Percentiles rank a stretch among this genome's conserved stretches.
These are phyloP conservation scores for Phlogophora meticulosa DNA, from an alignment of 2,888 invertebrate species.

Conservation along the genomic window DNA sequence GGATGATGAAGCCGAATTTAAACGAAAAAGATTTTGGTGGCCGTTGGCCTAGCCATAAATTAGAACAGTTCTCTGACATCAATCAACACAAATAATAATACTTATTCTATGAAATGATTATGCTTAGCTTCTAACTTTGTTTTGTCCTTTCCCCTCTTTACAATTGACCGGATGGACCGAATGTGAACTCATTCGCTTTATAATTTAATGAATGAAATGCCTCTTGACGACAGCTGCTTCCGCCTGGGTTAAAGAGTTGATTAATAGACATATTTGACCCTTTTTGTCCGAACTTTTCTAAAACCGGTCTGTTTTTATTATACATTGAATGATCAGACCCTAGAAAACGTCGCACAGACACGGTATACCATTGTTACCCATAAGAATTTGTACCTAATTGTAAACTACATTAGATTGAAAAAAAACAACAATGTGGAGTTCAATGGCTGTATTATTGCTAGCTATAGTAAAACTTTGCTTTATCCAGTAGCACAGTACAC, in stretches of 20 bases:
- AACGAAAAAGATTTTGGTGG: background rate
- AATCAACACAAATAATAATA: background rate
- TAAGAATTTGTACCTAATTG: slow-evolving; percentile 10
- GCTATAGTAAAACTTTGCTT: slow-evolving; percentile 4
- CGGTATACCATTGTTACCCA: background rate
- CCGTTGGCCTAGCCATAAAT: background rate
- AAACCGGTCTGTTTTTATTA: slow-evolving; percentile 1
- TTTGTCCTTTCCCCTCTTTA: slow-evolving; percentile 57
- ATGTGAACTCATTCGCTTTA: slow-evolving; percentile 72
- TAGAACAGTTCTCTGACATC: background rate
- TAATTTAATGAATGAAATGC: slow-evolving; percentile 80
- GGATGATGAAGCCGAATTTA: background rate
- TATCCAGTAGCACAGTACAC: slow-evolving; percentile 14
- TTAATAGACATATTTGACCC: slow-evolving; percentile 68
- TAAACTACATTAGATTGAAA: background rate
- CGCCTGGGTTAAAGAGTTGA: slow-evolving; percentile 75
- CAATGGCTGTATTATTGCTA: background rate
- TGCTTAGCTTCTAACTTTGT: slow-evolving; percentile 16
- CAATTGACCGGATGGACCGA: slow-evolving; percentile 66
- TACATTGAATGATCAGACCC: slow-evolving; percentile 4
- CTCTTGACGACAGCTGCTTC: slow-evolving; percentile 80
- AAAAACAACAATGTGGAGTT: background rate
- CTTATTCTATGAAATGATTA: slow-evolving; percentile 5
- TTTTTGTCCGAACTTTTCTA: slow-evolving; percentile 53
- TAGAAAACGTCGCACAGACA: background rate